Conservation (phyloP, 2,113 vertebrate genomes). For the Gobius niger region DNA sequence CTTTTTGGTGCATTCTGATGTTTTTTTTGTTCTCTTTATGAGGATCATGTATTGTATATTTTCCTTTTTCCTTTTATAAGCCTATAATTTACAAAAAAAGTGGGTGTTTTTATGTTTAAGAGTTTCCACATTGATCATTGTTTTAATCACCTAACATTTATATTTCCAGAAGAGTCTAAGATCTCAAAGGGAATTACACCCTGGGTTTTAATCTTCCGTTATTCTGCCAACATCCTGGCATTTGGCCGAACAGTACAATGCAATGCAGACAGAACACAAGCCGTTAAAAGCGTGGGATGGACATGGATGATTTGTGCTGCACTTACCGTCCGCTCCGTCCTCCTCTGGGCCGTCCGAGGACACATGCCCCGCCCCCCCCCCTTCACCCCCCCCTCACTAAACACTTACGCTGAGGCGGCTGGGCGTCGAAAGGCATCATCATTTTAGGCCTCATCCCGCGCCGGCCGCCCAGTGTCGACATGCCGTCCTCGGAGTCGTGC, state of each 20-base stretch:
- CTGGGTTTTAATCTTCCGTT: no score
- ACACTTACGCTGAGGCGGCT: conserved; percentile 98
- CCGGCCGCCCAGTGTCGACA: conserved; percentile 93
- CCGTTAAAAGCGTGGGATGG: conserved; percentile 2
- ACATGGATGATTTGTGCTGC: conserved; percentile 8
- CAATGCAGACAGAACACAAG: neutral
- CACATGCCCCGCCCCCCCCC: conserved; percentile 18
- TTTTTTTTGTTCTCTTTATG: no score
- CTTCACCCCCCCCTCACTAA: conserved; percentile 13
- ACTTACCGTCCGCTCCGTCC: neutral
- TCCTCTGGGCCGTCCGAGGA: conserved; percentile 1
- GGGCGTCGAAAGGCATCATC: conserved; percentile 99
- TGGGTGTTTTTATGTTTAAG: no score
- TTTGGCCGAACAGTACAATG: neutral
- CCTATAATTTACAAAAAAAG: no score
- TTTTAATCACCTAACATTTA: no score
- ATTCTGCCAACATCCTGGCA: neutral
- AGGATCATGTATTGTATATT: no score
- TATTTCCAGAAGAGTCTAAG: no score
- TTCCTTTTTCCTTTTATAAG: no score
- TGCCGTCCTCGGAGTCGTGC: conserved; percentile 96
- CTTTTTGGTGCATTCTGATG: no score
- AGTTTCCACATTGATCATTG: no score
- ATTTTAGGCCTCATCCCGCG: conserved; percentile 98
- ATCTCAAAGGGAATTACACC: no score